Percentiles rank a stretch among this genome's conserved stretches.
Conservation (phyloP, 2,797 vertebrate species). For the Xenopus petersii region DNA sequence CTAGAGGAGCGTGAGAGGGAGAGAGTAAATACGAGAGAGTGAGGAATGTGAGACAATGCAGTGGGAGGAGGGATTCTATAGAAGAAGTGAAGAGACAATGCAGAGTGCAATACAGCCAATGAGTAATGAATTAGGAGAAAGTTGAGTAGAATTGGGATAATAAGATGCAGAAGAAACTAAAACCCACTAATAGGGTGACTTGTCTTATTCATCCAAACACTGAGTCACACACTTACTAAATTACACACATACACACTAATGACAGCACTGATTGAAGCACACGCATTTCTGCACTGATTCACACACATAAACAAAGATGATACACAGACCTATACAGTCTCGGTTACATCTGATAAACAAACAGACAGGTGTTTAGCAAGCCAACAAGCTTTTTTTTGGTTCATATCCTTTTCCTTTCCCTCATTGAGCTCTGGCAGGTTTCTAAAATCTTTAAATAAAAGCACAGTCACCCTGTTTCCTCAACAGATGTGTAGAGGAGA, state of each 20-base stretch:
- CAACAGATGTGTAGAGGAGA: conserved; percentile 4
- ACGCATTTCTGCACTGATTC: too few species aligned
- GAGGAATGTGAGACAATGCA: conserved; percentile 35
- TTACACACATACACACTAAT: background rate
- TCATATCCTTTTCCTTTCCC: too few species aligned
- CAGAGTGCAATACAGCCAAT: background rate
- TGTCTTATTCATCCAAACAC: too few species aligned
- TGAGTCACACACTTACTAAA: too few species aligned
- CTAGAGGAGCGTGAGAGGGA: conserved; percentile 28
- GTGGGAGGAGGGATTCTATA: background rate
- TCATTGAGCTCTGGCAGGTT: background rate
- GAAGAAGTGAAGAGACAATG: background rate
- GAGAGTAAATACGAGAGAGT: conserved; percentile 16
- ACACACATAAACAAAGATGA: background rate
- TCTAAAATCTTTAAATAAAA: background rate
- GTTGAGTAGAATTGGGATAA: background rate
- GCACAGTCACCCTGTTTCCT: background rate
- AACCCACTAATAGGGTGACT: background rate
- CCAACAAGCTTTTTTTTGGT: too few species aligned
- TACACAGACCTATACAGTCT: background rate
- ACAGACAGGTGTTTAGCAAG: background rate
- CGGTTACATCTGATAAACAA: background rate
- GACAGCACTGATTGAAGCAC: background rate
- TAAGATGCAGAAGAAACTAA: background rate
- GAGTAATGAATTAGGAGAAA: background rate